Evolutionary conservation across 2,113 vertebrate species (phyloP), one percentile per base, ranked within the genome.

Genomic region (Pachycephala philippinensis): DNA sequence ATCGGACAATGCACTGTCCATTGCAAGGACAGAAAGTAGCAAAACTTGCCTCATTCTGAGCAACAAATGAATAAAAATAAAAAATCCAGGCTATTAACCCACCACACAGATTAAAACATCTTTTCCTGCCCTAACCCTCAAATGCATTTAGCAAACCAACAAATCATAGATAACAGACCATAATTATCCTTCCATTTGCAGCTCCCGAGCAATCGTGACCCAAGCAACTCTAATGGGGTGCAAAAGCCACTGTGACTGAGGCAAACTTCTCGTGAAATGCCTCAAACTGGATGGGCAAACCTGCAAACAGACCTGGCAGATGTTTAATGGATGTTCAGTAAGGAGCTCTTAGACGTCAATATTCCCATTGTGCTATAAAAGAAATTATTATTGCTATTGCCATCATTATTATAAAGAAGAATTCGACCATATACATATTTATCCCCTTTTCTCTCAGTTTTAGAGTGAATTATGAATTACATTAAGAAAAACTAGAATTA

Each of bases 181-280:
- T 53, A 96, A 96, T 90, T 90, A 89, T 53, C 61, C 49, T 65
- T 94, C 89, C 76, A 84, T 95, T 89, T 93, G 72, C 40, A 84
- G 93, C 30, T 60, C 54, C 28, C 2, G 3, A 61, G 88, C 72
- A 44, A 45, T 21, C 2, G 0, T 59, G 68, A 84, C 76, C 79
- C 64, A 37, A 1, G 7, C 6, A 11, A 28, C 69, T 47, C 80
- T 94, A 87, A 90, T 19, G 54, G 47, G 20, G 37, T 27, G 15
- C 63, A 88, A 84, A 80, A 85, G 52, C 54, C 75, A 15, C 33
- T 1, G 24, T n/a, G 85, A 22, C 2, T 39, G 74, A 63, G 44
- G 76, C 4, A 21, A 4, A 49, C 15, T 70, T 50, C 69, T 40
- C 49, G 15, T 57, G 50, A 65, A 91, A 71, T 50, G 3, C 45